phyloP scores from a whole-genome alignment of 2,113 vertebrate genomes.

The Plestiodon gilberti region DNA sequence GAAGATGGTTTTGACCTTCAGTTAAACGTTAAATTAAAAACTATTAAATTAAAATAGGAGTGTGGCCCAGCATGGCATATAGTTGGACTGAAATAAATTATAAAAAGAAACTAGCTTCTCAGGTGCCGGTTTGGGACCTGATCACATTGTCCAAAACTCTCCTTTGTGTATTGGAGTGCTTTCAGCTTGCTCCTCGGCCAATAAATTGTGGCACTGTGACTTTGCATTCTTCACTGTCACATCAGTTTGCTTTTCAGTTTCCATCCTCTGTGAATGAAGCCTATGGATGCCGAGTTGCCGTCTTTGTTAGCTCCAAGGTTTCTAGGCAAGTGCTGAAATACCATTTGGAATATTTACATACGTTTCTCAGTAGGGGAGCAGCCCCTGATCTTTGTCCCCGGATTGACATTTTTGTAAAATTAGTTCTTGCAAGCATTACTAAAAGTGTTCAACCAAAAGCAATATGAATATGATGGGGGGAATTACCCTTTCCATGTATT shows the following conservation, averaged over 20 bases:
- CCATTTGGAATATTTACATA: neutral
- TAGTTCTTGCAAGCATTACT: neutral
- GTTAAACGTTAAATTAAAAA: no score
- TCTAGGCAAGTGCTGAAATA: neutral
- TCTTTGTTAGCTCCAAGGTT: neutral
- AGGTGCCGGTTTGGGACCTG: neutral
- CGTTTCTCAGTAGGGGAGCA: neutral
- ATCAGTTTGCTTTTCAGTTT: neutral
- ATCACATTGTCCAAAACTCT: slow-evolving; percentile 22
- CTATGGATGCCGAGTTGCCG: neutral
- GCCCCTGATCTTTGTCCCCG: neutral
- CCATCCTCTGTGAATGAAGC: neutral
- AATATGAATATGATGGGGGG: slow-evolving; percentile 10
- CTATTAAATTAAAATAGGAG: neutral
- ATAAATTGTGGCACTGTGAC: neutral
- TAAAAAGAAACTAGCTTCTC: neutral
- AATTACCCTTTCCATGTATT: neutral
- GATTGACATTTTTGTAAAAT: neutral
- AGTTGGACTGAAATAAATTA: neutral
- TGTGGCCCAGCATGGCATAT: neutral
- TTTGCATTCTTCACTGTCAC: neutral
- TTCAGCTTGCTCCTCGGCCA: neutral
- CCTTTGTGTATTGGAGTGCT: neutral
- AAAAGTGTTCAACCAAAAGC: slow-evolving; percentile 13
- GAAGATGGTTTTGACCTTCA: neutral